These are phyloP conservation scores for Bombus confusus DNA, from an alignment of 1,140 invertebrate species.

Conservation along the genomic window DNA sequence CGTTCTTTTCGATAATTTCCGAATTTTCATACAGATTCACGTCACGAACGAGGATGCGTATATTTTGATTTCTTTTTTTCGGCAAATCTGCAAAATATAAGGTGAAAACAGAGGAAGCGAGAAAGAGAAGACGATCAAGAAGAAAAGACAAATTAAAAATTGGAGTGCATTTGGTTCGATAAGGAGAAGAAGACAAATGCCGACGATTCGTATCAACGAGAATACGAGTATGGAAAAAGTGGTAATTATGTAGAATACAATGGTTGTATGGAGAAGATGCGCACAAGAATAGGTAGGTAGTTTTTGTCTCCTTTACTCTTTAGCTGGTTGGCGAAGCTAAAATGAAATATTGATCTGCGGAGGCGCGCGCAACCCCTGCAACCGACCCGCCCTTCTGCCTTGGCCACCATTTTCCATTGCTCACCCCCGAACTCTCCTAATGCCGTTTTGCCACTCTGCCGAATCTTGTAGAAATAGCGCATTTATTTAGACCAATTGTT, in stretches of 20 bases:
- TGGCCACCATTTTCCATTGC: slow-evolving; percentile 65
- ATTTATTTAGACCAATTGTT: neutral
- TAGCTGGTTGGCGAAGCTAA: slow-evolving; percentile 72
- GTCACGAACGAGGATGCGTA: neutral
- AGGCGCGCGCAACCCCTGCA: slow-evolving; percentile 82
- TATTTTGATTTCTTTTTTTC: too few relatives aligned
- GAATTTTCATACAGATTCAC: neutral
- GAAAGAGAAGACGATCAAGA: neutral
- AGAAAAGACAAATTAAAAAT: neutral
- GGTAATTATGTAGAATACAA: slow-evolving; percentile 41
- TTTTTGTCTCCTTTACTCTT: neutral
- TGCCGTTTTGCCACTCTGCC: too few relatives aligned
- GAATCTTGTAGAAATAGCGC: slow-evolving; percentile 3
- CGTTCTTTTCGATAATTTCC: neutral
- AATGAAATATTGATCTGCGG: slow-evolving; percentile 82
- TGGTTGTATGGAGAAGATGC: slow-evolving; percentile 53
- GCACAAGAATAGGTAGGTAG: slow-evolving; percentile 52
- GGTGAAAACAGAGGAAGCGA: too few relatives aligned
- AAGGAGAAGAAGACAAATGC: neutral
- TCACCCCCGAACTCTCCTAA: neutral
- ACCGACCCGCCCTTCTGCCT: slow-evolving; percentile 74
- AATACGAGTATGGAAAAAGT: slow-evolving; percentile 47
- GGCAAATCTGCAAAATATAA: too few relatives aligned
- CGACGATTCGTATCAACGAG: neutral
- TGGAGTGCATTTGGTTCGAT: neutral